Conservation (phyloP, 2,113 vertebrate genomes). For the Lepus americanus region DNA sequence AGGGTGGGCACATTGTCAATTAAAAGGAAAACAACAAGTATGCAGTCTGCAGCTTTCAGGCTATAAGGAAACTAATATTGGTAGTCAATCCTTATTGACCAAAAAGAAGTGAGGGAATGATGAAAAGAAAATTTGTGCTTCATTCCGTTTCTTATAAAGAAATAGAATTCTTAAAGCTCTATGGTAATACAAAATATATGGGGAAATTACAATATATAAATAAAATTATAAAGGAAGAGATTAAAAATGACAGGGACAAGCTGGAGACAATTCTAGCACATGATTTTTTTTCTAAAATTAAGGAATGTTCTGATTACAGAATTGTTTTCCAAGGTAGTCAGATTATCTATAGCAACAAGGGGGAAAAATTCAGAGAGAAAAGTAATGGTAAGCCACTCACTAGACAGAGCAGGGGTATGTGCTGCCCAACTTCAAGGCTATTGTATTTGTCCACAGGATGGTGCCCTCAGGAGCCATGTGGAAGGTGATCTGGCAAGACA, state of each 20-base stretch:
- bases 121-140: not conserved
- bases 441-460: not conserved
- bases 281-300: not conserved
- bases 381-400: not conserved
- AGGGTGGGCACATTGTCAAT: not conserved
- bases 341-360: not conserved
- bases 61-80: not conserved
- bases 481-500: not conserved
- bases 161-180: not conserved
- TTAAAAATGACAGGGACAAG: not conserved
- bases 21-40: not conserved
- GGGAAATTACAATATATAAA: not conserved
- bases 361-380: not conserved
- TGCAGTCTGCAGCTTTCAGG: not conserved
- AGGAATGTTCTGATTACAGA: not conserved
- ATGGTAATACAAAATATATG: not conserved
- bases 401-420: not conserved
- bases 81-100: not conserved
- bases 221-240: slow-evolving; percentile 24
- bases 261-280: not conserved
- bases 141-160: not conserved
- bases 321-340: not conserved
- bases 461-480: not conserved
- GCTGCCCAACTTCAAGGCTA: not conserved
- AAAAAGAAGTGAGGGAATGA: slow-evolving; percentile 14